Evolutionary conservation across 2,113 vertebrate genomes (phyloP).

Genomic region (Maccullochella peelii): DNA sequence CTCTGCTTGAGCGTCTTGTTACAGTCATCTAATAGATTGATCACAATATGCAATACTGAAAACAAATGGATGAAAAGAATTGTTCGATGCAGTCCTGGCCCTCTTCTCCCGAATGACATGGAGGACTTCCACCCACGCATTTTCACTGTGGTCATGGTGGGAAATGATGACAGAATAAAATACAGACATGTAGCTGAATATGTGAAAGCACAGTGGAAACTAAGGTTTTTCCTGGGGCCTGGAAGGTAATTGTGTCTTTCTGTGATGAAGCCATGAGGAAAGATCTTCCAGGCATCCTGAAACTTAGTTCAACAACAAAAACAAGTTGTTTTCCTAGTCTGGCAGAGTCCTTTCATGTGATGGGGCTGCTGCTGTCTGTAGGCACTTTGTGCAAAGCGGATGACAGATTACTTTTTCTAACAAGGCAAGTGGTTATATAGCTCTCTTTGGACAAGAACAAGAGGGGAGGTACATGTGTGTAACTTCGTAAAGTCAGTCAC

Average conservation of each 20-base stretch:
- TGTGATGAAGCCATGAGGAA: background rate
- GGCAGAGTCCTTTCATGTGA: slow-evolving; percentile 56
- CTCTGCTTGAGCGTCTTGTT: background rate
- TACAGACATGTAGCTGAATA: background rate
- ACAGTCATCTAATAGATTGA: background rate
- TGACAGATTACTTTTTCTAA: background rate
- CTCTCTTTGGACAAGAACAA: background rate
- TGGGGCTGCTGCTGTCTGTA: slow-evolving; percentile 20
- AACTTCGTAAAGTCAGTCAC: background rate
- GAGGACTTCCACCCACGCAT: background rate
- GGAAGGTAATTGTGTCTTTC: slow-evolving; percentile 1
- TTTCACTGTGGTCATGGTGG: slow-evolving; percentile 24
- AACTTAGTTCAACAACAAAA: slow-evolving; percentile 46
- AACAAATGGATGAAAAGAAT: slow-evolving; percentile 1
- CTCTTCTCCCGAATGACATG: background rate
- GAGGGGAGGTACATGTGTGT: background rate
- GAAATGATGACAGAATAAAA: slow-evolving; percentile 5
- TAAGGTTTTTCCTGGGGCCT: background rate
- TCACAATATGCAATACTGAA: background rate
- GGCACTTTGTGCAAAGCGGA: slow-evolving; percentile 7
- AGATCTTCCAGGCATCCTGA: slow-evolving; percentile 10
- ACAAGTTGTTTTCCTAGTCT: slow-evolving; percentile 47
- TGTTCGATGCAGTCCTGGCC: background rate
- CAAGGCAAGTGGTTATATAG: slow-evolving; percentile 2
- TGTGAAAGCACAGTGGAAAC: background rate